These are phyloP conservation scores for Apamea crenata DNA, from an alignment of 2,888 invertebrate species.

Conservation along the genomic window DNA sequence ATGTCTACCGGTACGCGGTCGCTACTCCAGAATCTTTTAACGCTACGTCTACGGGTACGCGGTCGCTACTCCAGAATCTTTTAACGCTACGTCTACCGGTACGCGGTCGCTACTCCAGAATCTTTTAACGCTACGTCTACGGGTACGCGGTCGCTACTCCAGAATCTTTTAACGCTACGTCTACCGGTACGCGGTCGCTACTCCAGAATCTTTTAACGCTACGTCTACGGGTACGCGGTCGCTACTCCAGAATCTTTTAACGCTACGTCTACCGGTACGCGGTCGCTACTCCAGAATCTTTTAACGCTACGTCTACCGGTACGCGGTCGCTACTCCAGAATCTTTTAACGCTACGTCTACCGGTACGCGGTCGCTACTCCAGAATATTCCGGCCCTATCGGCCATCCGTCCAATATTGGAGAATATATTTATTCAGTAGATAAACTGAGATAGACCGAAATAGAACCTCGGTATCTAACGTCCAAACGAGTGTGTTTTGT, in stretches of 20 bases:
- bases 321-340: not conserved
- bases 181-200: not conserved
- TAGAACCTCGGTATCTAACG: not conserved
- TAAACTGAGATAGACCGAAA: not conserved
- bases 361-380: not conserved
- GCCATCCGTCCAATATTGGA: not conserved
- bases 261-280: not conserved
- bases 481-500: not conserved
- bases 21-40: no score
- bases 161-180: not conserved
- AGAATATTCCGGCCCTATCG: not conserved
- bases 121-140: not conserved
- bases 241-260: not conserved
- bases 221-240: not conserved
- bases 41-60: not conserved
- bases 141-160: not conserved
- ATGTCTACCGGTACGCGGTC: not conserved
- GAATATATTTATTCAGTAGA: not conserved
- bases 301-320: not conserved
- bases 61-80: not conserved
- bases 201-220: not conserved
- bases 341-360: not conserved
- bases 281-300: not conserved
- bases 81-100: not conserved
- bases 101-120: not conserved